Conservation (phyloP, 2,888 invertebrate genomes). For the Amiota minor region DNA sequence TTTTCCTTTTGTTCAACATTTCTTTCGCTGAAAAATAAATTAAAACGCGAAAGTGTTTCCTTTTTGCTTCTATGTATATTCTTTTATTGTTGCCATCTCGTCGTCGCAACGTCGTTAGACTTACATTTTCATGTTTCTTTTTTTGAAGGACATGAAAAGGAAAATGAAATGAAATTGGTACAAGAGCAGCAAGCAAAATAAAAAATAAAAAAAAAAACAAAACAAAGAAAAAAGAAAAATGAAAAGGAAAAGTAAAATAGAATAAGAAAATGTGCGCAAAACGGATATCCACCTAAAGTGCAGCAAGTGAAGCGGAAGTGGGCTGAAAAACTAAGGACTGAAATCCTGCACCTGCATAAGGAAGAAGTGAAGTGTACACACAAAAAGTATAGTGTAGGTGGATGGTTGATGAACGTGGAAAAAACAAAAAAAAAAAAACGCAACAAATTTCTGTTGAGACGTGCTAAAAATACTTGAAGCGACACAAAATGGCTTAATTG, state of each 20-base stretch:
- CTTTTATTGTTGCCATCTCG: neutral
- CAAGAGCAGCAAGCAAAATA: neutral
- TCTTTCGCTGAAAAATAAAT: slow-evolving; percentile 21
- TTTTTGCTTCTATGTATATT: neutral
- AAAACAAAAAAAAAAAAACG: neutral
- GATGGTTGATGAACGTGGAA: neutral
- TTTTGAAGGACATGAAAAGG: neutral
- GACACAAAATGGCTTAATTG: neutral
- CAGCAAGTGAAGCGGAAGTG: slow-evolving; percentile 11
- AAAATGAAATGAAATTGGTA: neutral
- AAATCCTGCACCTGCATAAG: neutral
- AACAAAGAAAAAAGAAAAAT: neutral
- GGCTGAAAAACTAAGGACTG: slow-evolving; percentile 3
- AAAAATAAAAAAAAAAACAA: neutral
- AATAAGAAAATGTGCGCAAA: slow-evolving; percentile 9
- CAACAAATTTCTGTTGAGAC: neutral
- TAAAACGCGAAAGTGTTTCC: slow-evolving; percentile 28
- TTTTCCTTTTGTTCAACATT: slow-evolving; percentile 10
- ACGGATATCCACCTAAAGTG: slow-evolving; percentile 19
- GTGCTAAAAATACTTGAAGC: neutral
- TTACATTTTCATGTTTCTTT: slow-evolving; percentile 11
- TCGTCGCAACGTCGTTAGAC: neutral
- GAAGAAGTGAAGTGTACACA: neutral
- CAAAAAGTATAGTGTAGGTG: neutral
- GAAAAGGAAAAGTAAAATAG: too few species aligned